These are phyloP conservation scores for Drosophila mojavensis DNA, from an alignment of 1,140 invertebrate species.

Conservation along the genomic window DNA sequence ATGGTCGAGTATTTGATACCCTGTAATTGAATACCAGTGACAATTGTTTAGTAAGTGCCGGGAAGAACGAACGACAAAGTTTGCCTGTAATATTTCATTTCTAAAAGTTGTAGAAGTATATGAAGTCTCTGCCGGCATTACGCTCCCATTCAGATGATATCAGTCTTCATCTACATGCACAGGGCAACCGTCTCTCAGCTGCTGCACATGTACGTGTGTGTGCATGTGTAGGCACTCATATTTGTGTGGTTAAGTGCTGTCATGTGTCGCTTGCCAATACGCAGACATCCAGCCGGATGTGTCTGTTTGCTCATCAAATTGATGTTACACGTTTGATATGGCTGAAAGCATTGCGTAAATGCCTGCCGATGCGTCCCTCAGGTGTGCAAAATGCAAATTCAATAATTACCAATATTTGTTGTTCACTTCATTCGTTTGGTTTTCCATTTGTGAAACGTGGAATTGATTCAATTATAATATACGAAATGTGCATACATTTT, in stretches of 20 bases:
- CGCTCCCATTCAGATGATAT: not conserved
- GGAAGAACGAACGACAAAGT: too few relatives aligned
- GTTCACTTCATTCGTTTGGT: not conserved
- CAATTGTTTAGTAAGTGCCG: too few relatives aligned
- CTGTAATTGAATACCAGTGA: not conserved
- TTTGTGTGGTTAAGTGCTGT: constrained; percentile 63
- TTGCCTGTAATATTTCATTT: too few relatives aligned
- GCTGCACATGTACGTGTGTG: not conserved
- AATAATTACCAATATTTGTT: constrained; percentile 40
- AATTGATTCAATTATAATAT: constrained; percentile 13
- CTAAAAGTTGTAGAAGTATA: too few relatives aligned
- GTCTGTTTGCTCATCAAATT: constrained; percentile 46
- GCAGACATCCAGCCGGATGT: constrained; percentile 11
- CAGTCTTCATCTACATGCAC: too few relatives aligned
- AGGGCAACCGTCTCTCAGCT: not conserved
- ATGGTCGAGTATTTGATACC: constrained; percentile 2
- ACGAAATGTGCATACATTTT: not conserved
- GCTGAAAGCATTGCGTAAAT: constrained; percentile 12
- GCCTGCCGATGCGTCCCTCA: constrained; percentile 3
- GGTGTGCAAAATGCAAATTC: constrained; percentile 54
- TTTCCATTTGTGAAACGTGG: constrained; percentile 15
- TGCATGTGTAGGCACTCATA: constrained; percentile 19
- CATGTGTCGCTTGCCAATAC: constrained; percentile 48
- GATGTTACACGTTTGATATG: constrained; percentile 49
- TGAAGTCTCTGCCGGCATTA: not conserved